Evolutionary conservation across 1,140 invertebrate genomes (phyloP).

Genomic region (Diachasmimorpha longicaudata): DNA sequence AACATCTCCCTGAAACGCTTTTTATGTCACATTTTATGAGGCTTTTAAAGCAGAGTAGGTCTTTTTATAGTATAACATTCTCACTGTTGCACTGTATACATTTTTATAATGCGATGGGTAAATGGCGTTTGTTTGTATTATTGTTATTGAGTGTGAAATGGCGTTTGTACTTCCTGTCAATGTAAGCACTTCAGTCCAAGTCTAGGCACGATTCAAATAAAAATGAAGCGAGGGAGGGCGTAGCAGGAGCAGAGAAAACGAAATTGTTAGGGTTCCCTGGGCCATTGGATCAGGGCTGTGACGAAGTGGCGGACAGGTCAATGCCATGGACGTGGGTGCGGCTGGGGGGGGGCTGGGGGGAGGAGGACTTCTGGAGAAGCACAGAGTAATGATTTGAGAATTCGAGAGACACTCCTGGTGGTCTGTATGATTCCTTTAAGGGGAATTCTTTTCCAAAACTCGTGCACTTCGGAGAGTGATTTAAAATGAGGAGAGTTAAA

Average conservation of each 20-base stretch:
- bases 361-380: not conserved
- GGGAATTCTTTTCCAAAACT: not conserved
- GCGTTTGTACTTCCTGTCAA: not conserved
- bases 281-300: too few relatives aligned
- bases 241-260: not conserved
- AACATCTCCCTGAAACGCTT: not conserved
- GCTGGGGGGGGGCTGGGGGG: not conserved
- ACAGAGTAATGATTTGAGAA: conserved; percentile 11
- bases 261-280: not conserved
- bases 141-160: not conserved
- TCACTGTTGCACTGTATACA: not conserved
- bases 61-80: conserved; percentile 4
- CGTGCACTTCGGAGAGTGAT: too few relatives aligned
- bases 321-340: not conserved
- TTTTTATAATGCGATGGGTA: not conserved
- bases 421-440: not conserved
- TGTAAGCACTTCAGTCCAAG: not conserved
- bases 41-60: conserved; percentile 5
- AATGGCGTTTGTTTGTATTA: conserved; percentile 4
- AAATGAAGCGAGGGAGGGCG: not conserved
- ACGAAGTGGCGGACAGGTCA: not conserved
- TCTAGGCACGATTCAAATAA: not conserved
- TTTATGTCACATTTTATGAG: conserved; percentile 1
- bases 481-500: not conserved
- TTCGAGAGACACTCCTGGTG: conserved; percentile 8